Evolutionary conservation across 2,888 invertebrate genomes (phyloP).

Genomic region (Neria commutata): DNA sequence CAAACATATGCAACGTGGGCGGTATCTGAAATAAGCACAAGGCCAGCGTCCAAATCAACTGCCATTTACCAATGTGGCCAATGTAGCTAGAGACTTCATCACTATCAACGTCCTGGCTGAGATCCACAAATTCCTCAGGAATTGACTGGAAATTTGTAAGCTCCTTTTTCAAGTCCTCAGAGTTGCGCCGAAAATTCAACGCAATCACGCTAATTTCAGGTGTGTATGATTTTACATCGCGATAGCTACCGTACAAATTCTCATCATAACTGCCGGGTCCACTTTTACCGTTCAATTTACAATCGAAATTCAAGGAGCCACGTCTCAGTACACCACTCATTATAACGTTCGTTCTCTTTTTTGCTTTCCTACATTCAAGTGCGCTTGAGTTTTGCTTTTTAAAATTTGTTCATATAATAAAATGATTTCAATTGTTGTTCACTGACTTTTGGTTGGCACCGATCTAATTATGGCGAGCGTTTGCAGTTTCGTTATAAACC

Average conservation of each 20-base stretch:
- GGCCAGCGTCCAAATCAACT: constrained; percentile 66
- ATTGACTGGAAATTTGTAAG: constrained; percentile 1
- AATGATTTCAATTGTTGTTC: constrained; percentile 26
- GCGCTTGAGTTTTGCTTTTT: not conserved
- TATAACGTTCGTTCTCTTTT: not conserved
- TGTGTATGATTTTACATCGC: constrained; percentile 49
- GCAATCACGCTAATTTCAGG: constrained; percentile 59
- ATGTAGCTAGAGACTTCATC: constrained; percentile 66
- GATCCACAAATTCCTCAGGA: constrained; percentile 28
- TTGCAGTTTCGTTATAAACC: constrained; percentile 45
- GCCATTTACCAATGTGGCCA: constrained; percentile 69
- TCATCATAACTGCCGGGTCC: constrained; percentile 47
- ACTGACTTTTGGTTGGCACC: constrained; percentile 34
- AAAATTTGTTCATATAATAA: not conserved
- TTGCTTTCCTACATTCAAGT: not conserved
- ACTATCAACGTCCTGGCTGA: constrained; percentile 56
- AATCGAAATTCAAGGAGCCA: constrained; percentile 54
- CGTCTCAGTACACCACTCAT: constrained; percentile 59
- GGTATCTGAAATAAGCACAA: constrained; percentile 68
- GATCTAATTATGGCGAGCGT: constrained; percentile 53
- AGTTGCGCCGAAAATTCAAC: constrained; percentile 56
- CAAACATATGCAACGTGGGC: constrained; percentile 70
- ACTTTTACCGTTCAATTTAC: constrained; percentile 30
- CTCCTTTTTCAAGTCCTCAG: constrained; percentile 54
- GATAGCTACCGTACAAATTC: constrained; percentile 51